Percentiles rank a stretch among this genome's conserved stretches.
Conservation (phyloP, 2,797 vertebrate species). For the Tolypeutes matacus region DNA sequence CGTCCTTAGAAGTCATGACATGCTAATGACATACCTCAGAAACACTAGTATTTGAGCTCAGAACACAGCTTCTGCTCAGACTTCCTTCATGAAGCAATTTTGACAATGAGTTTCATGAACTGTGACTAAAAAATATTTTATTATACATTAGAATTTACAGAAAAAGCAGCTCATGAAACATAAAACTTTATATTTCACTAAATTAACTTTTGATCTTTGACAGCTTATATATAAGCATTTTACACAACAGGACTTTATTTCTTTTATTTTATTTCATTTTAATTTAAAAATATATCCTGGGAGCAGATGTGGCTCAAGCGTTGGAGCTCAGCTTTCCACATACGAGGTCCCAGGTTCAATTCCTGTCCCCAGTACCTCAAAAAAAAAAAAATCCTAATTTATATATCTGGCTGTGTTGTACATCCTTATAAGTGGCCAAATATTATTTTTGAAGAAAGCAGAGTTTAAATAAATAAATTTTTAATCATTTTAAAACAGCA, state of each 20-base stretch:
- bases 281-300: neutral
- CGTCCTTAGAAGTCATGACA: neutral
- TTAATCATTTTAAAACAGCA: slow-evolving; percentile 20
- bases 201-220: slow-evolving; percentile 40
- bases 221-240: slow-evolving; percentile 14
- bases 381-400: neutral
- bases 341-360: too few species aligned
- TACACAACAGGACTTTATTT: neutral
- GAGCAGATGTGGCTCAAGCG: too few species aligned
- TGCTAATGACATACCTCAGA: neutral
- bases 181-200: slow-evolving; percentile 45
- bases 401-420: neutral
- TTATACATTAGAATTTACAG: neutral
- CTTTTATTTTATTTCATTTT: slow-evolving; percentile 47
- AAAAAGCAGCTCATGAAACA: neutral
- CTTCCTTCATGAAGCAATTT: slow-evolving; percentile 23
- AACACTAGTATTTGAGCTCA: neutral
- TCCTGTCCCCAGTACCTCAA: too few species aligned
- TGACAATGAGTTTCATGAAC: neutral
- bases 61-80: neutral
- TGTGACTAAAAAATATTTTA: neutral
- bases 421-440: neutral
- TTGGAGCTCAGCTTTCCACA: too few species aligned
- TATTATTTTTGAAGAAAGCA: slow-evolving; percentile 27
- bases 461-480: slow-evolving; percentile 1